Evolutionary conservation across 2,797 vertebrate species (phyloP).

Genomic region (Dendrocincla fuliginosa): DNA sequence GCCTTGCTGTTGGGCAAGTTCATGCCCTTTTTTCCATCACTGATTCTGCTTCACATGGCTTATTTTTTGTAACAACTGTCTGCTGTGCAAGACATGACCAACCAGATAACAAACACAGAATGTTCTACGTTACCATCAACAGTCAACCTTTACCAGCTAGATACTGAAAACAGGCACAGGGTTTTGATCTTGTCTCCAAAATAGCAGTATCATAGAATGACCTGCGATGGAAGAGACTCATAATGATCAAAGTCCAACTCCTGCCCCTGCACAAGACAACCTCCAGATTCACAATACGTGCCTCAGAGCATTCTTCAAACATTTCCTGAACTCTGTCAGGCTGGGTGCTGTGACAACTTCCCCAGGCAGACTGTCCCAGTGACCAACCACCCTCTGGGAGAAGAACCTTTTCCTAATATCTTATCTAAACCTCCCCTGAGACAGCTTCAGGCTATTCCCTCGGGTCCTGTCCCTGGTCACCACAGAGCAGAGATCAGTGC

Average conservation of each 20-base stretch:
- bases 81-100: rapidly evolving
- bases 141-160: neutral
- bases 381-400: too few relatives aligned
- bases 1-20: neutral
- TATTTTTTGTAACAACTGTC: neutral
- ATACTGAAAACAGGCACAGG: neutral
- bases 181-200: neutral
- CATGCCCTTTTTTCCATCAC: neutral
- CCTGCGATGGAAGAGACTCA: neutral
- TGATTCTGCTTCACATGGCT: neutral
- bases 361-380: neutral
- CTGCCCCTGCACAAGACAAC: neutral
- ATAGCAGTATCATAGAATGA: neutral
- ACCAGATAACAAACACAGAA: neutral
- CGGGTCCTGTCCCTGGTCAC: neutral
- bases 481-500: neutral
- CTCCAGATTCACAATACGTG: neutral
- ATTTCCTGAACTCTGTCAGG: neutral
- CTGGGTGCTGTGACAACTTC: neutral
- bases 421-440: neutral
- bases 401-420: neutral
- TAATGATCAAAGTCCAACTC: neutral
- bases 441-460: neutral
- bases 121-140: rapidly evolving
- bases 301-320: rapidly evolving